Evolutionary conservation across 2,888 invertebrate species (phyloP).

Genomic region (Galerucella pusilla): DNA sequence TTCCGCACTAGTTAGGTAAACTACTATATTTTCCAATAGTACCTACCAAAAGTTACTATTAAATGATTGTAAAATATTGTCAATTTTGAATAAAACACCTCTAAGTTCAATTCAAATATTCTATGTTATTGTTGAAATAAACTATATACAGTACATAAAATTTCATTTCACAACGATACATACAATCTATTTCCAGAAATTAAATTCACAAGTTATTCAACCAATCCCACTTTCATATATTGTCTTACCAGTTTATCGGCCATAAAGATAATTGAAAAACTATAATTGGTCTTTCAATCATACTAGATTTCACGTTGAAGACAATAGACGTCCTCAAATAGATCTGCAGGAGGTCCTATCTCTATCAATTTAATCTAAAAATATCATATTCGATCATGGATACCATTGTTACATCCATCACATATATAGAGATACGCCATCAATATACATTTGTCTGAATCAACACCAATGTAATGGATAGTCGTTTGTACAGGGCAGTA

Average conservation of each 20-base stretch:
- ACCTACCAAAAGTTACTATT: too few relatives aligned
- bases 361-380: conserved; percentile 21
- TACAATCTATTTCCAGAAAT: not conserved
- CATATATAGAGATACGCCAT: conserved; percentile 12
- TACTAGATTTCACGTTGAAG: conserved; percentile 21
- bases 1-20: too few relatives aligned
- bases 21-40: too few relatives aligned
- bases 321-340: conserved; percentile 19
- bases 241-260: not conserved
- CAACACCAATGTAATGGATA: conserved; percentile 22
- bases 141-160: not conserved
- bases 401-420: conserved; percentile 21
- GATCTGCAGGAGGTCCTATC: conserved; percentile 25
- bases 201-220: not conserved
- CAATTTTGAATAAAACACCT: too few relatives aligned
- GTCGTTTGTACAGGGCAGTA: conserved; percentile 6
- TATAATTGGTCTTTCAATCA: conserved; percentile 25
- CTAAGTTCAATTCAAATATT: not conserved
- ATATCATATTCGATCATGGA: conserved; percentile 16
- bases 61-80: too few relatives aligned
- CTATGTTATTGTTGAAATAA: not conserved
- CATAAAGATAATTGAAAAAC: conserved; percentile 15
- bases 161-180: not conserved
- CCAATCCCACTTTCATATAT: not conserved
- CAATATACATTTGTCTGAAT: conserved; percentile 34